Percentiles rank a stretch among this genome's conserved stretches.
phyloP scores from a whole-genome alignment of 2,797 vertebrate genomes.

The Clarias platycephalus region DNA sequence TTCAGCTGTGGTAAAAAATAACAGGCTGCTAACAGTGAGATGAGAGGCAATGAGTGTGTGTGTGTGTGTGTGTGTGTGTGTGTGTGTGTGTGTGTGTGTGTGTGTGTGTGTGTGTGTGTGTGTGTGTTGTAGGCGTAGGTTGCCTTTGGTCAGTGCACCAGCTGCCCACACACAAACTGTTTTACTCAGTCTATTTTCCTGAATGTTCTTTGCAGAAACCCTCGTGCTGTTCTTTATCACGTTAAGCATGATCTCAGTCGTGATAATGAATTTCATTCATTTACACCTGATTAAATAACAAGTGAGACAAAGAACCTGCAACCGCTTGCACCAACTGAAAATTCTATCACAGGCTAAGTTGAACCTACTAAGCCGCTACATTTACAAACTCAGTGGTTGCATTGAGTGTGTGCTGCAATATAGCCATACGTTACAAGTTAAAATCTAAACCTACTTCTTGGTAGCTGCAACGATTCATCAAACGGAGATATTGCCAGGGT shows the following conservation, averaged over 20 bases:
- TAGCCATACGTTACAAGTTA: not conserved
- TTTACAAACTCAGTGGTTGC: not conserved
- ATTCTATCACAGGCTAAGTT: not conserved
- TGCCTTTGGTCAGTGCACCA: slow-evolving; percentile 42
- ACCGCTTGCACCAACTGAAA: not conserved
- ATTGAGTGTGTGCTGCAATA: not conserved
- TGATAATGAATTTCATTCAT: not conserved
- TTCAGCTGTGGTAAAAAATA: slow-evolving; percentile 63
- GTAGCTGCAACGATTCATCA: not conserved
- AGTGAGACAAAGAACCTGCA: not conserved
- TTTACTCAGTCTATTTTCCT: slow-evolving; percentile 16
- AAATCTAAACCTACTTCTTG: not conserved
- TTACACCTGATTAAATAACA: slow-evolving; percentile 6
- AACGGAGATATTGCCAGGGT: not conserved
- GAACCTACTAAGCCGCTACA: not conserved
- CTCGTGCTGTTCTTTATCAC: not conserved
- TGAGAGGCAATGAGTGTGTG: slow-evolving; percentile 37
- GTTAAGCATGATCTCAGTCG: not conserved
- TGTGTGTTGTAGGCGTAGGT: slow-evolving; percentile 30
- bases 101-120: slow-evolving; percentile 36
- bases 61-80: slow-evolving; percentile 39
- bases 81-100: slow-evolving; percentile 19
- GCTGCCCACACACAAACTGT: slow-evolving; percentile 44
- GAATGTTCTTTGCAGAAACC: slow-evolving; percentile 5
- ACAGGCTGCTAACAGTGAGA: slow-evolving; percentile 39